A percentile compares a stretch with the other conserved stretches of the same genome.
phyloP scores from a whole-genome alignment of 2,797 vertebrate species.

The Alfaro cultratus region DNA sequence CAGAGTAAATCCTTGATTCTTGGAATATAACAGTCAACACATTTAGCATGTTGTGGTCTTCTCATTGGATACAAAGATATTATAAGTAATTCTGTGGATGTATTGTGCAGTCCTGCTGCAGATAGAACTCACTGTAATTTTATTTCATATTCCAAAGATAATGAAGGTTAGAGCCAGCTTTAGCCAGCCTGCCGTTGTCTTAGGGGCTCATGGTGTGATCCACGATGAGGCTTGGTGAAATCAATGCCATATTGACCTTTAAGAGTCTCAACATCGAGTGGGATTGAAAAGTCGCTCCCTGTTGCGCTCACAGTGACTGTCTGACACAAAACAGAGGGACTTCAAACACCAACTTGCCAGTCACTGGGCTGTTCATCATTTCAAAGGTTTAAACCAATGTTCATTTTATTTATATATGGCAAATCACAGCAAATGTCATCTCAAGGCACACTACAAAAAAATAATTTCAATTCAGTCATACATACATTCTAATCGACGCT shows the following conservation, averaged over 20 bases:
- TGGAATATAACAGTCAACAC: background rate
- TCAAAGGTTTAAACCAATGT: background rate
- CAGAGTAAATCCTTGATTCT: background rate
- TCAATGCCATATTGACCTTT: constrained; percentile 55
- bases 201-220: constrained; percentile 6
- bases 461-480: too few species aligned
- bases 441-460: too few species aligned
- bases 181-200: constrained; percentile 29
- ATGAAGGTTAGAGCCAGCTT: background rate
- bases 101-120: background rate
- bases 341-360: background rate
- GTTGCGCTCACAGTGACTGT: constrained; percentile 10
- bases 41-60: background rate
- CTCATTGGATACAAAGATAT: background rate
- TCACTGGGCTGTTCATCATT: background rate
- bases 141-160: background rate
- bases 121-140: background rate
- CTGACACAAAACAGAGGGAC: background rate
- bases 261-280: constrained; percentile 30
- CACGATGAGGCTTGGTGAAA: constrained; percentile 32
- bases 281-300: constrained; percentile 32
- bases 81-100: background rate
- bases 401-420: background rate
- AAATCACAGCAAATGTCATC: too few species aligned
- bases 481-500: too few species aligned